These are phyloP conservation scores for Thinocorus orbignyianus DNA, from an alignment of 2,113 vertebrate species.

Conservation along the genomic window DNA sequence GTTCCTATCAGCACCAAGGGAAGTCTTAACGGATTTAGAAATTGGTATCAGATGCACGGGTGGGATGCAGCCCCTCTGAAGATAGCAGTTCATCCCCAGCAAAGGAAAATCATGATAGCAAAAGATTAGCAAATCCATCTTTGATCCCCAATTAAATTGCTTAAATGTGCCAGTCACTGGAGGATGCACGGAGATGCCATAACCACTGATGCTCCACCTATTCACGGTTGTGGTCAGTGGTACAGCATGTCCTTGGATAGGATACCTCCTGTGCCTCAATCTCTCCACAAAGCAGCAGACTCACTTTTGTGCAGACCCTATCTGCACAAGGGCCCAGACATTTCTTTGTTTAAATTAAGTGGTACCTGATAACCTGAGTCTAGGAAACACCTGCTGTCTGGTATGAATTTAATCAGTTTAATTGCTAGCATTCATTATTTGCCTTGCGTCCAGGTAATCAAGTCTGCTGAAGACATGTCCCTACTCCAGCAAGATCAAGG, in stretches of 20 bases:
- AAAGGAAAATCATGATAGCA: background rate
- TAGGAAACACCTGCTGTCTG: background rate
- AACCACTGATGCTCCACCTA: background rate
- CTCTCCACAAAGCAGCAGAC: no score
- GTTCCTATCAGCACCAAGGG: background rate
- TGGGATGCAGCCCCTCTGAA: background rate
- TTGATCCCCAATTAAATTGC: background rate
- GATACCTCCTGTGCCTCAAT: rapidly evolving
- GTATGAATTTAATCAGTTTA: background rate
- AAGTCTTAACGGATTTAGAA: background rate
- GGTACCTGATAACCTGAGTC: background rate
- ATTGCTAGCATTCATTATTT: background rate
- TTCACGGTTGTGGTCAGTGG: rapidly evolving
- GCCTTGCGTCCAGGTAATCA: background rate
- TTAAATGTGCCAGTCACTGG: background rate
- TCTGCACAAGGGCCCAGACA: background rate
- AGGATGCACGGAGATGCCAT: background rate
- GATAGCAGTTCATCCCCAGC: background rate
- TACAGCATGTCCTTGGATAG: background rate
- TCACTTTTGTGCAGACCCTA: background rate
- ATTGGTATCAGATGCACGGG: background rate
- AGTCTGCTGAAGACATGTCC: background rate
- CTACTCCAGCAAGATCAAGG: background rate
- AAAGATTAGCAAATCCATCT: background rate
- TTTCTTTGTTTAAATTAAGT: background rate